Base-by-base conservation (phyloP, 2,888 invertebrate species). In the Lasioglossum marginatum region DNA sequence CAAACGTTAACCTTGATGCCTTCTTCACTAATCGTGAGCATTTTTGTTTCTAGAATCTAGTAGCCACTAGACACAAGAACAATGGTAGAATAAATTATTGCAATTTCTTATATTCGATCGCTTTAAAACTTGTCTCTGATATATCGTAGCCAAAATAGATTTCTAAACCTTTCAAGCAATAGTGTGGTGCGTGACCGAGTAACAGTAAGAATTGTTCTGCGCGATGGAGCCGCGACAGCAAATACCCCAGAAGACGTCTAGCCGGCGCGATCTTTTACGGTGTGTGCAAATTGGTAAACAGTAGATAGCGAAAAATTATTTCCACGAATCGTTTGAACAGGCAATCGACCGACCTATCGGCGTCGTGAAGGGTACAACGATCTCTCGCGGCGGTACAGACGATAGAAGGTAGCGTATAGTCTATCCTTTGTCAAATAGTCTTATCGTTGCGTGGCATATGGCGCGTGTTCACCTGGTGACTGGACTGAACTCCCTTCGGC, bases 361-460 rank as follows among this genome's bases (percentile, higher is more conserved):
- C 52, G 52, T 3, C 60, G 60, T 5, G 4, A 27, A 19, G 10
- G 34, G 66, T 31, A 34, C 66, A 66, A 66, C 66, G 66, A 34
- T 66, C 66, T 66, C 66, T 52, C 52, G 23, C 23, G 52, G 52
- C 10, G 23, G 31, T 3, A 66, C 34, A 31, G 10, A 34, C 66
- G 66, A 66, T 34, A 34, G 66, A 66, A 23, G 34, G 60, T 34
- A 34, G 66, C 66, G 4, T 19, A 37, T 23, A 8, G n/a, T 27
- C 60, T 82, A 78, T 82, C 82, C 71, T 43, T 81, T 23, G 78
- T 71, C 60, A 75, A 57, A 79, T 60, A 68, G 37, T 31, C 77
- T 73, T 85, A 83, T 85, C 85, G 37, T n/a, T 34, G 34, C 70
- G 74, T 43, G 82, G 52, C 82, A 83, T 75, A 78, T 79, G 79